Conservation (phyloP, 2,797 vertebrate genomes). For the Prunella strophiata region DNA sequence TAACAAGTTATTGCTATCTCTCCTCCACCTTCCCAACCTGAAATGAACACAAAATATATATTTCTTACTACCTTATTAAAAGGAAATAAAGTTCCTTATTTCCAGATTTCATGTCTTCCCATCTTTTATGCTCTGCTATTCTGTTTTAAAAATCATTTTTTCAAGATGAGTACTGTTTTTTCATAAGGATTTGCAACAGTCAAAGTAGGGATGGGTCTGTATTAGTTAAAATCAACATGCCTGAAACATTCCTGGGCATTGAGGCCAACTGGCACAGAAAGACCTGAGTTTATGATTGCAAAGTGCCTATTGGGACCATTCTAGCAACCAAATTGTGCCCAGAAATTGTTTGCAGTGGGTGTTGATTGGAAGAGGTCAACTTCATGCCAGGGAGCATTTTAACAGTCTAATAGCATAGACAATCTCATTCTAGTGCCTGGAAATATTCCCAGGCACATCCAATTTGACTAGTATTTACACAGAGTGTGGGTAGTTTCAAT, state of each 20-base stretch:
- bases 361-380: conserved; percentile 47
- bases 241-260: conserved; percentile 24
- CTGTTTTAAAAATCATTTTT: not conserved
- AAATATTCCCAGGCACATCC: conserved; percentile 28
- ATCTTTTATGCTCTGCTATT: not conserved
- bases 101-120: not conserved
- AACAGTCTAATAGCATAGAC: conserved; percentile 3
- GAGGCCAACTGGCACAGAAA: conserved; percentile 26
- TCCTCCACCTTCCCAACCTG: rapidly evolving
- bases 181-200: not conserved
- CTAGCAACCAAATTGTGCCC: conserved; percentile 5
- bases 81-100: conserved; percentile 11
- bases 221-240: conserved; percentile 1
- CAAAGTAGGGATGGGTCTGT: conserved; percentile 5
- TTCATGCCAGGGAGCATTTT: conserved; percentile 11
- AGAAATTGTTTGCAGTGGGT: conserved; percentile 29
- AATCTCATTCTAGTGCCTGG: conserved; percentile 23
- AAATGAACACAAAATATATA: not conserved
- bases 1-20: not conserved
- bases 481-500: not conserved
- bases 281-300: not conserved
- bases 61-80: not conserved
- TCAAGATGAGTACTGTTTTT: not conserved
- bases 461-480: conserved; percentile 28
- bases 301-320: not conserved